Base-by-base conservation (phyloP, 2,888 invertebrate species). In the Drosophila pegasa region DNA sequence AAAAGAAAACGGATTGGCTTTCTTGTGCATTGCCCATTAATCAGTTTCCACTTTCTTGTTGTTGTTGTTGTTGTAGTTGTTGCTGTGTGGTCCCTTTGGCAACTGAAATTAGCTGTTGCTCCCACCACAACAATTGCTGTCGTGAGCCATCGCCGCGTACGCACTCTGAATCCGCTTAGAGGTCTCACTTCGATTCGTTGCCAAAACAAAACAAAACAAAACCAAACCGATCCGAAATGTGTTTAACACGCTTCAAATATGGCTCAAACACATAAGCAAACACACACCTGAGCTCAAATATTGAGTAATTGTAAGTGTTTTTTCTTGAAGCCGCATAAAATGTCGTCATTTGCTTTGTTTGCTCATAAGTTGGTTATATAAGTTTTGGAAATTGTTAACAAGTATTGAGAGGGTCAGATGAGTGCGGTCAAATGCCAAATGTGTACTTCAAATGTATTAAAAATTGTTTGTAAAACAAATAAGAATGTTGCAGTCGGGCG, bases 11-110 rank as follows among this genome's bases (percentile, higher is more conserved):
- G 63, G 52, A 52, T 76, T 76, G 69, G 43, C 76, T 62, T 74
- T 75, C 72, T 68, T 68, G 18, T 40, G 27, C 55, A 40, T 56
- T 50, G 64, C 31, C 60, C 77, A 78, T 76, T 80, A 76, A 77
- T 77, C 77, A 80, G 69, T 59, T 75, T 68, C 62, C 58, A 31
- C 12, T 31, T 56, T 56, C n/a, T 48, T 48, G 37, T 57, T 54
- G 59, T 41, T 72, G 80, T 75, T 70, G 79, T 67, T 63, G 45
- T 52, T 67, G 57, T 58, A 35, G 58, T 52, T 47, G 38, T 29
- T 41, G 41, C 9, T 55, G 58, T 72, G 51, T 51, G 68, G 60
- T 38, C 58, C 58, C 52, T 77, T 65, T 55, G 68, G 38, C 69
- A 73, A 60, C 54, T 61, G 47, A 75, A 77, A 68, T 75, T 64